phyloP scores from a whole-genome alignment of 2,113 vertebrate genomes.

The Passer montanus region DNA sequence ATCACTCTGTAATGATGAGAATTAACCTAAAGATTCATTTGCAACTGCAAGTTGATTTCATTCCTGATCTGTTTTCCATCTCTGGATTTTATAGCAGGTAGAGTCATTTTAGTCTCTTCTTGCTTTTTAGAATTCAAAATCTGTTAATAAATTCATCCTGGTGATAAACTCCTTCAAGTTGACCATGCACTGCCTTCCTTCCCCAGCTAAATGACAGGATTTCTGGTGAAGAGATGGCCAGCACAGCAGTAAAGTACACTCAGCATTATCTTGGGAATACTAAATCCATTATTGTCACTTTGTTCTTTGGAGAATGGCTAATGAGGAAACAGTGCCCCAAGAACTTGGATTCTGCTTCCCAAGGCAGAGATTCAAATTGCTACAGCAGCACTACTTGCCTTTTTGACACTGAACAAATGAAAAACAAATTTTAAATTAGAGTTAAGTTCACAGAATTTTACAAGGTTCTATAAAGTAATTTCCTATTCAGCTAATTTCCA shows the following conservation, averaged over 20 bases:
- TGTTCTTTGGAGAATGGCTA: constrained; percentile 47
- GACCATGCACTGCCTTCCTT: neutral
- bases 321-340: constrained; percentile 16
- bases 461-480: neutral
- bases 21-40: neutral
- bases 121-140: neutral
- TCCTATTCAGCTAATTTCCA: constrained; percentile 8
- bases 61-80: constrained; percentile 11
- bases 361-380: constrained; percentile 22
- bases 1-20: neutral
- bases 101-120: neutral
- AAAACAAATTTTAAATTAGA: constrained; percentile 42
- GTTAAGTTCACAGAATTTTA: constrained; percentile 6
- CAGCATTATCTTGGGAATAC: constrained; percentile 2
- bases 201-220: neutral
- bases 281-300: constrained; percentile 62
- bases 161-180: neutral
- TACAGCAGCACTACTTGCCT: constrained; percentile 20
- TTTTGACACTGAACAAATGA: constrained; percentile 30
- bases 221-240: constrained; percentile 36
- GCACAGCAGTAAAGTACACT: neutral
- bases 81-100: neutral
- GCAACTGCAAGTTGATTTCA: neutral
- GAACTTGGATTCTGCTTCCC: neutral
- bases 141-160: neutral